Conservation (phyloP, 2,113 vertebrate species). For the Rafetus swinhoei region DNA sequence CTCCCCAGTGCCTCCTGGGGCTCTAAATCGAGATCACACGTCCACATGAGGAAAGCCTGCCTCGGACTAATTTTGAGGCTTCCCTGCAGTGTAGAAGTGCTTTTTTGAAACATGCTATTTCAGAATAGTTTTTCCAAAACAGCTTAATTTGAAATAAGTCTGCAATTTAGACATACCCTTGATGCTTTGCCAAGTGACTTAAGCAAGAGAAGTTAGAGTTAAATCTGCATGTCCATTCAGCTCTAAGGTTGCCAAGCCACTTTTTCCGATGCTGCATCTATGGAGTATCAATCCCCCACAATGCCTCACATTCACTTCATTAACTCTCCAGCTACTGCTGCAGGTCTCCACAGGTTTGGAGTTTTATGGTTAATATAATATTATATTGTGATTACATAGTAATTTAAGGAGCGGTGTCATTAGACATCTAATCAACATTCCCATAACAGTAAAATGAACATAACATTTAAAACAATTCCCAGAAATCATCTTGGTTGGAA, state of each 20-base stretch:
- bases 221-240: conserved; percentile 53
- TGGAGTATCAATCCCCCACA: conserved; percentile 46
- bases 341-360: conserved; percentile 55
- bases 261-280: conserved; percentile 46
- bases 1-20: too few species aligned
- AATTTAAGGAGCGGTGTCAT: conserved; percentile 70
- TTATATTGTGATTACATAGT: conserved; percentile 67
- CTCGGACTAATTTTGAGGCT: too few species aligned
- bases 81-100: too few species aligned
- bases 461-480: conserved; percentile 57
- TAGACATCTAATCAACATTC: conserved; percentile 71
- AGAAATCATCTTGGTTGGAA: conserved; percentile 74
- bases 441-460: conserved; percentile 73
- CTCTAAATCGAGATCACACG: too few species aligned
- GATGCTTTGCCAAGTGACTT: conserved; percentile 26
- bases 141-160: too few species aligned
- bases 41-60: too few species aligned
- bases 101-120: too few species aligned
- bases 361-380: conserved; percentile 77
- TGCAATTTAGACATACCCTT: too few species aligned
- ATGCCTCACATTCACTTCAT: conserved; percentile 68
- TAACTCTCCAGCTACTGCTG: conserved; percentile 45
- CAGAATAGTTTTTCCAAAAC: too few species aligned
- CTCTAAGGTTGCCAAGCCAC: conserved; percentile 27
- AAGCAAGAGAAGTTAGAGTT: conserved; percentile 17